These are phyloP conservation scores for Ennomos quercinarius DNA, from an alignment of 2,888 invertebrate species.

Conservation along the genomic window DNA sequence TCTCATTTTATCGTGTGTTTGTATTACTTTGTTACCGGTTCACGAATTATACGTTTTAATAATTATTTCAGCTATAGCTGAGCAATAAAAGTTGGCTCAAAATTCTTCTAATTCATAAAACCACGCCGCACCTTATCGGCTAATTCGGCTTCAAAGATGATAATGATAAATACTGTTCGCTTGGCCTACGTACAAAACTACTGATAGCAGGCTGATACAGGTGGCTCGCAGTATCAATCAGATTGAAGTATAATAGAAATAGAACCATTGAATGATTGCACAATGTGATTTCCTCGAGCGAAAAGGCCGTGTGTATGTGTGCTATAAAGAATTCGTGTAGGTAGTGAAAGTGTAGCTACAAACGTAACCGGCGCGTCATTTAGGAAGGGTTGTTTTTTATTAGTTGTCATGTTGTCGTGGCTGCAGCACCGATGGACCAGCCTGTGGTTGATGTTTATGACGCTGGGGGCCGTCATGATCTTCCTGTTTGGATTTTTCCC, in stretches of 20 bases:
- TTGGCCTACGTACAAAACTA: conserved; percentile 14
- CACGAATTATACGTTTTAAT: too few species aligned
- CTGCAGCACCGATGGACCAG: conserved; percentile 76
- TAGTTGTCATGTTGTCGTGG: conserved; percentile 65
- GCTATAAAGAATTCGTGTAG: conserved; percentile 44
- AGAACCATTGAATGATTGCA: conserved; percentile 48
- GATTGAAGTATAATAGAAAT: conserved; percentile 6
- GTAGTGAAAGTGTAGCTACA: conserved; percentile 45
- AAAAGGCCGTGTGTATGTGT: conserved; percentile 38
- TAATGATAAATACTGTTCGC: conserved; percentile 25
- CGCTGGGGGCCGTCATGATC: conserved; percentile 68
- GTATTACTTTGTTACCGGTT: too few species aligned
- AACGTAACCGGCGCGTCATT: conserved; percentile 29
- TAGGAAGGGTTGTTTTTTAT: conserved; percentile 6
- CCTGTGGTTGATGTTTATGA: conserved; percentile 69
- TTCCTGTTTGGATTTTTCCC: conserved; percentile 88
- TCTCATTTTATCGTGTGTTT: too few species aligned
- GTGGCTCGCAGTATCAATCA: conserved; percentile 6
- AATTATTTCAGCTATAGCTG: background rate
- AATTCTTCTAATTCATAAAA: background rate
- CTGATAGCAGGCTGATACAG: conserved; percentile 1
- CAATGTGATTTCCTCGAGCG: conserved; percentile 49
- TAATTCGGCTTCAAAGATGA: too few species aligned
- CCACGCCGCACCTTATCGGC: conserved; percentile 17
- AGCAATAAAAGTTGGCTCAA: background rate